Conservation (phyloP, 2,113 vertebrate species). For the Lophochroa leadbeateri region DNA sequence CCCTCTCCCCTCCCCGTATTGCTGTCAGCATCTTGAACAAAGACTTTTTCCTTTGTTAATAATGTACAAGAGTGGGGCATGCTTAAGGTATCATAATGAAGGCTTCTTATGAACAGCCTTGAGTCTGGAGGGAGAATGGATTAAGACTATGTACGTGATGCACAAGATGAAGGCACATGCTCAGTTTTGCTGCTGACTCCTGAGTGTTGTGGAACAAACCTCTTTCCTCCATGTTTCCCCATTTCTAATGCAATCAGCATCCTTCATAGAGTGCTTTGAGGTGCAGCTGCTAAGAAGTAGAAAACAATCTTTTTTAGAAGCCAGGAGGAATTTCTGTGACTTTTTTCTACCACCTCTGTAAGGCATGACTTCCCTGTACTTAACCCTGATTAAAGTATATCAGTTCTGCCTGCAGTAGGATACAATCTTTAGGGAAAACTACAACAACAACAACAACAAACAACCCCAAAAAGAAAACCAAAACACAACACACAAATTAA, state of each 20-base stretch:
- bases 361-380: background rate
- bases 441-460: background rate
- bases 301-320: background rate
- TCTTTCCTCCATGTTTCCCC: background rate
- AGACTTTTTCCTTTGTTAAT: background rate
- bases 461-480: rapidly evolving
- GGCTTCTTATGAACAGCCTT: background rate
- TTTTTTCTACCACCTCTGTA: background rate
- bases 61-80: rapidly evolving
- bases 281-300: background rate
- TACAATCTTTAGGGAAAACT: background rate
- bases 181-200: background rate
- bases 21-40: background rate
- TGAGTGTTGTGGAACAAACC: background rate
- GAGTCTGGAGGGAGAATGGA: background rate
- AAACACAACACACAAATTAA: background rate
- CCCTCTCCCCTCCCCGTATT: background rate
- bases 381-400: background rate
- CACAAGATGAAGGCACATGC: rapidly evolving
- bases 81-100: background rate
- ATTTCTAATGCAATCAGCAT: background rate
- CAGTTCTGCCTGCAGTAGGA: background rate
- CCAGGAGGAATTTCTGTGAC: background rate
- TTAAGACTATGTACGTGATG: rapidly evolving
- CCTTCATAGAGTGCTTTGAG: background rate